phyloP scores from a whole-genome alignment of 2,888 invertebrate genomes.

The Orgyia antiqua region DNA sequence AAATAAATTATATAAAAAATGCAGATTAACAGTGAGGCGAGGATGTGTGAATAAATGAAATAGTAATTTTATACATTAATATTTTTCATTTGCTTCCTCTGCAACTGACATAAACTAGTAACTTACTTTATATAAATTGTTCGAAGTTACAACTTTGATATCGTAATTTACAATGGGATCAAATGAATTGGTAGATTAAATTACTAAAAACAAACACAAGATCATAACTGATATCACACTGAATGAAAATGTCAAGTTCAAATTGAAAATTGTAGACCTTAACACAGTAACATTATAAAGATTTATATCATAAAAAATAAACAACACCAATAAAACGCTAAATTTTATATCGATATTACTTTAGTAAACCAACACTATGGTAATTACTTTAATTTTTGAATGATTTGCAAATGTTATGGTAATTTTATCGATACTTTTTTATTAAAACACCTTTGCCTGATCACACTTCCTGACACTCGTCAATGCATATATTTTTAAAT shows the following conservation, averaged over 20 bases:
- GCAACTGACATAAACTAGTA: too few species aligned
- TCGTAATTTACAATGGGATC: too few species aligned
- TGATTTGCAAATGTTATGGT: slow-evolving; percentile 1
- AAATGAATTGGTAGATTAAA: too few species aligned
- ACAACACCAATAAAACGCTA: slow-evolving; percentile 6
- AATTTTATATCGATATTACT: slow-evolving; percentile 5
- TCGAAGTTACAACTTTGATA: too few species aligned
- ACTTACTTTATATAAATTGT: too few species aligned
- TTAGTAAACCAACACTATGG: not conserved
- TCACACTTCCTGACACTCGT: slow-evolving; percentile 15
- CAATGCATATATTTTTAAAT: slow-evolving; percentile 15
- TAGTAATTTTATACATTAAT: slow-evolving; percentile 35
- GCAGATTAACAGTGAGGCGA: slow-evolving; percentile 61
- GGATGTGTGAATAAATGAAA: slow-evolving; percentile 75
- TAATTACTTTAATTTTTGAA: not conserved
- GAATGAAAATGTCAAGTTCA: slow-evolving; percentile 23
- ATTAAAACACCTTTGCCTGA: slow-evolving; percentile 7
- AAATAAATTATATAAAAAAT: slow-evolving; percentile 61
- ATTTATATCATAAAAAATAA: slow-evolving; percentile 7
- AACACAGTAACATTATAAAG: slow-evolving; percentile 24
- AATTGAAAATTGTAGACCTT: slow-evolving; percentile 27
- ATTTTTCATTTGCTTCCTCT: slow-evolving; percentile 6
- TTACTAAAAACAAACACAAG: slow-evolving; percentile 19
- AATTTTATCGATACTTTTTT: slow-evolving; percentile 5
- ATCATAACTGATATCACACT: slow-evolving; percentile 15